These are phyloP conservation scores for Poeciliopsis infans DNA, from an alignment of 2,797 vertebrate species.

Conservation along the genomic window DNA sequence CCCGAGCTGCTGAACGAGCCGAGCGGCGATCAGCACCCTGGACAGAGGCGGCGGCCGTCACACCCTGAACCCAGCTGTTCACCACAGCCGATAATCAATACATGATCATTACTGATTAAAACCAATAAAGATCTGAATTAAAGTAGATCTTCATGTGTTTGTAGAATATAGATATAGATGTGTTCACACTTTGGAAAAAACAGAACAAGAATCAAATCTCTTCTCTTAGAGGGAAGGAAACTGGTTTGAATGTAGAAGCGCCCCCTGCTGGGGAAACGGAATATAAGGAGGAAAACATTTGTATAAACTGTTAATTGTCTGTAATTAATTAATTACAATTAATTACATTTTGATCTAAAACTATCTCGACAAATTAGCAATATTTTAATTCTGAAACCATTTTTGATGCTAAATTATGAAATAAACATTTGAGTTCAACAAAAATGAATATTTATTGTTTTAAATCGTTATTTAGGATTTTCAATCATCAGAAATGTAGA, in stretches of 20 bases:
- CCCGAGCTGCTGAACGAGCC: no score
- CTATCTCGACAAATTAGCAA: no score
- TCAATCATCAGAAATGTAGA: no score
- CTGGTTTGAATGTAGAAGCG: not conserved
- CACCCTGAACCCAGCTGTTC: not conserved
- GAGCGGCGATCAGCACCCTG: slow-evolving; percentile 5
- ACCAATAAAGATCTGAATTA: not conserved
- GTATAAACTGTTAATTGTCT: no score
- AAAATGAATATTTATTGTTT: no score
- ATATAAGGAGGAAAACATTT: no score
- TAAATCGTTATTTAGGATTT: no score
- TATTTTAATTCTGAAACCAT: no score
- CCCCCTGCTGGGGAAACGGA: not conserved
- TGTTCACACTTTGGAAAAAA: not conserved
- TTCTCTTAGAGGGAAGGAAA: not conserved
- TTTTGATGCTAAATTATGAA: no score
- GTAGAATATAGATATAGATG: not conserved
- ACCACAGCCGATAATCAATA: not conserved
- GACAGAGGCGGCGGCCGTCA: slow-evolving; percentile 1
- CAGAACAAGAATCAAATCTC: not conserved
- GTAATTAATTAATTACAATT: no score
- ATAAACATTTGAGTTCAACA: no score
- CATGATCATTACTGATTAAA: not conserved
- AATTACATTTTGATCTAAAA: no score
- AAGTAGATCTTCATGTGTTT: not conserved